Evolutionary conservation across 2,888 invertebrate genomes (phyloP).

Genomic region (Agrenia bidenticulata): DNA sequence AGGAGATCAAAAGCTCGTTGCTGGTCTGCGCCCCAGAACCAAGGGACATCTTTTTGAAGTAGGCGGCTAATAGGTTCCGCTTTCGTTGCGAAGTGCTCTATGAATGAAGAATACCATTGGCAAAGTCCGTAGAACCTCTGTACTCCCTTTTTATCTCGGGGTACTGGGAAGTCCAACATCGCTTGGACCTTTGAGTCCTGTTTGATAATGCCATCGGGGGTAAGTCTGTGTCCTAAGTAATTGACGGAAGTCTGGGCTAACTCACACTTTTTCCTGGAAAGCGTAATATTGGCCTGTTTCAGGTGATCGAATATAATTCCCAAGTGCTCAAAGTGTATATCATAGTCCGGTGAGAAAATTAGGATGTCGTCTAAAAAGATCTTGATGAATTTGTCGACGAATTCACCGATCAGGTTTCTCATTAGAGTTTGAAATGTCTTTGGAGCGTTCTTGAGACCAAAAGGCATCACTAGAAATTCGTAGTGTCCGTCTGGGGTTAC

Average conservation of each 20-base stretch:
- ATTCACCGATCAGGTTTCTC: constrained; percentile 23
- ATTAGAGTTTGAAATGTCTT: constrained; percentile 30
- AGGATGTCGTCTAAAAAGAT: constrained; percentile 35
- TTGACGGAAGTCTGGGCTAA: constrained; percentile 31
- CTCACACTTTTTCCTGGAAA: constrained; percentile 43
- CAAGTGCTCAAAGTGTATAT: constrained; percentile 38
- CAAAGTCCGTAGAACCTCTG: constrained; percentile 52
- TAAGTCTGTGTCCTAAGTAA: constrained; percentile 44
- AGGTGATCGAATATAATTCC: constrained; percentile 42
- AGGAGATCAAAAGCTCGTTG: constrained; percentile 31
- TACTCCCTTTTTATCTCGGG: constrained; percentile 31
- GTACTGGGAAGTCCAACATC: constrained; percentile 44
- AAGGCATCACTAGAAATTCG: constrained; percentile 29
- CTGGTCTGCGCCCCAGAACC: constrained; percentile 24
- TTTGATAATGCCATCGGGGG: constrained; percentile 36
- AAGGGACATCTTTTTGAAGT: constrained; percentile 18
- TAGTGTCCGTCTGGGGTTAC: constrained; percentile 20
- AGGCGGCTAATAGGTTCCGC: constrained; percentile 46
- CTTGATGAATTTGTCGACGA: constrained; percentile 17
- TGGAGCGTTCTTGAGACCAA: constrained; percentile 30
- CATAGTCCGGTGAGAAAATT: constrained; percentile 22
- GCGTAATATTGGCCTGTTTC: constrained; percentile 39
- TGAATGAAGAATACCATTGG: constrained; percentile 50
- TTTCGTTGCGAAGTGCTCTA: constrained; percentile 42
- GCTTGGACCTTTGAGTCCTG: constrained; percentile 43